Evolutionary conservation across 92 coral and sea anemone species (phyloP).

Genomic region (Porites evermanni): DNA sequence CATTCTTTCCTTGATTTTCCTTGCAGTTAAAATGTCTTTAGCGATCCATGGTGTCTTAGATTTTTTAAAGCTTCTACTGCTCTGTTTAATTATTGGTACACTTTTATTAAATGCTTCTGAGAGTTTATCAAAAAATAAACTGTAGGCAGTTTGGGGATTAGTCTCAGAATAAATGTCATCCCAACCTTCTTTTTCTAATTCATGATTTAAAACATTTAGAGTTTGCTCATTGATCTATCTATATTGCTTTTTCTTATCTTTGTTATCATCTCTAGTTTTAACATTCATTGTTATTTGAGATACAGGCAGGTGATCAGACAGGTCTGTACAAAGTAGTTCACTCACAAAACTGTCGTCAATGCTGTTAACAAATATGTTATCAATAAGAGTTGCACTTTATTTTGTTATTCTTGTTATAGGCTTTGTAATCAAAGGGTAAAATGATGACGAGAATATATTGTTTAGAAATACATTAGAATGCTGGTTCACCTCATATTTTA

Average conservation of each 20-base stretch:
- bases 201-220: neutral
- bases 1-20: neutral
- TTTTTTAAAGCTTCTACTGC: neutral
- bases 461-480: no score
- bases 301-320: neutral
- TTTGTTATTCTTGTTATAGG: no score
- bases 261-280: neutral
- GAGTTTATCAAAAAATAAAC: neutral
- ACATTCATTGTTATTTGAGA: neutral
- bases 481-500: no score
- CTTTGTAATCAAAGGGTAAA: no score
- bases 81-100: neutral
- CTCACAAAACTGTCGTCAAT: no score
- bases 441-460: no score
- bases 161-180: neutral
- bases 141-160: neutral
- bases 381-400: no score
- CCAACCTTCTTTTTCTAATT: neutral
- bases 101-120: neutral
- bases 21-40: neutral
- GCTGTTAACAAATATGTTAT: no score
- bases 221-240: neutral
- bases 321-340: no score
- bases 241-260: neutral
- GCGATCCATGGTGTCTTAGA: neutral